Base-by-base conservation (phyloP, 2,888 invertebrate genomes). In the Drosophila atroscutellata region DNA sequence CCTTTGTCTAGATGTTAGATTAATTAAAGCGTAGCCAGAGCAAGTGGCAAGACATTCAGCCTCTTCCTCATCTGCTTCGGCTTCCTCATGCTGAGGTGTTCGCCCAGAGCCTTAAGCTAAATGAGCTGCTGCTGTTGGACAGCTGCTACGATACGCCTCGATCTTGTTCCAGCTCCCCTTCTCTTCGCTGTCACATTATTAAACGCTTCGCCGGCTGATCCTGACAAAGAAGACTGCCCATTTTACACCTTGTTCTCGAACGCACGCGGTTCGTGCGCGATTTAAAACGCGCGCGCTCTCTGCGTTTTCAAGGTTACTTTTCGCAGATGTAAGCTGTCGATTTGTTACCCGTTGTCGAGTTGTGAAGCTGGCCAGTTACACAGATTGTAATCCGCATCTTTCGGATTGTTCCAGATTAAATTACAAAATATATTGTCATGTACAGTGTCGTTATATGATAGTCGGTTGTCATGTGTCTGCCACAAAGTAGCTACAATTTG, bases 391-490 rank as follows among this genome's bases (percentile, higher is more conserved):
- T 74, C 66, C 24, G 60, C 50, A 62, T 51, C 59, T 64, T 52
- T 51, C 32, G 39, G 55, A 62, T 62, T 77, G 81, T 68, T 50
- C 73, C 70, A 83, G 82, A 81, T 90, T 84, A 78, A 86, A 80
- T 89, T 89, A 89, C 90, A 89, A 73, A 75, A 81, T 80, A 84
- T 75, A 75, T 75, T 86, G 86, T 82, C 86, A 81, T 90, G 89
- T 90, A 61, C 42, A 57, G 49, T 86, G 86, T 74, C 85, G 78
- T 67, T 39, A 63, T 70, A 63, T 55, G 64, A 72, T 55, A 50
- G 55, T 39, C 39, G 55, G 55, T 55, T 66, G 67, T 55, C 68
- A 39, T 18, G 28, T 69, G 69, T 52, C 58, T 20, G 26, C 34
- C 8, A 42, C 20, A 24, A 51, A 61, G 42, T 47, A 30, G 24